Evolutionary conservation across 2,113 vertebrate genomes (phyloP), one percentile per base, ranked within the genome.

Genomic region (Sylvia atricapilla): DNA sequence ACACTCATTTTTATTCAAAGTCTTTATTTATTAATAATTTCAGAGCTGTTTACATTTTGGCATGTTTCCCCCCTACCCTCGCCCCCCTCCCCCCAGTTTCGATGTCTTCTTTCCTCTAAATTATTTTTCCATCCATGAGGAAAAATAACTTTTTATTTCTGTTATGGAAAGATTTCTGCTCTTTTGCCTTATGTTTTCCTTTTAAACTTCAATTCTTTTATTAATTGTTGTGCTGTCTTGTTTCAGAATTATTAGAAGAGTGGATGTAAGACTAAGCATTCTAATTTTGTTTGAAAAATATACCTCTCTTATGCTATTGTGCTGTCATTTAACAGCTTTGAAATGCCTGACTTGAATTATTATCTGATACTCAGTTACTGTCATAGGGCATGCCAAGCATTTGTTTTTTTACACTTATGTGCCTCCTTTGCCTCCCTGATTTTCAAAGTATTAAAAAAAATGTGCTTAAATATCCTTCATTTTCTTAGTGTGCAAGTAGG

Each of bases 11-110:
- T 93, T 75, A 81, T 84, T 89, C 66, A 41, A 87, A 85, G 43
- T 84, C 60, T 80, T 70, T 58, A 19, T 84, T 91, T 84, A 85
- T 87, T 91, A 72, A 37, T 67, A 44, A 75, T 81, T 94, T 85
- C 55, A 74, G 30, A 84, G 11, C 41, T 93, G 52, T 84, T 93
- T 94, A 81, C 76, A 43, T 89, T 89, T 87, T 78, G 19, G 7
- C 20, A 6, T 60, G 8, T 28, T 77, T 50, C 49, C 39, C 47
- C 10, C 2, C 44, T 46, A 12, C 18, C 19, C 24, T 52, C 2
- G 0, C 10, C 8, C 25, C 1, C 30, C 12, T 1, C 44, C 0
- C 30, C 12, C 1, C 44, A 20, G 9, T 87, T 84, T 52, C 79
- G 35, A 78, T 89, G 35, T 81, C 23, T 5, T 78, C 21, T 74